Base-by-base conservation (phyloP, 2,797 vertebrate genomes). In the Ibycter americanus region DNA sequence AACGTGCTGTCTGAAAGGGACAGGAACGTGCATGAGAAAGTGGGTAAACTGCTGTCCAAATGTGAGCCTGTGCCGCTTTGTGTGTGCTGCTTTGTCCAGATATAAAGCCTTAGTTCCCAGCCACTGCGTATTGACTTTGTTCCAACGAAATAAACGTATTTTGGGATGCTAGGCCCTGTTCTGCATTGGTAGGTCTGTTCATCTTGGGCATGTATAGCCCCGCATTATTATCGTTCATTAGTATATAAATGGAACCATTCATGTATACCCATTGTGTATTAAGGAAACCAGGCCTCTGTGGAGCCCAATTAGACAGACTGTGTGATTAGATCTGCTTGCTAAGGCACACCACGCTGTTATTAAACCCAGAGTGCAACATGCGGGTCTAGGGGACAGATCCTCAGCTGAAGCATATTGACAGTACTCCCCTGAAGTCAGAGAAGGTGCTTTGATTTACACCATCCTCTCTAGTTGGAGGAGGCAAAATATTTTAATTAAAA, bases 401-500 rank as follows among this genome's bases (percentile, higher is more conserved):
- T 92, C 72, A 65, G 40, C 78, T 92, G 74, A 73, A 83, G 20
- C 17, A 38, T 54, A 54, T 11, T 89, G 65, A 55, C 54, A 91
- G 9, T 51, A 20, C 15, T 78, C 42, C 46, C 54, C 81, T 36
- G 63, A 68, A 89, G n/a, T 79, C 82, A 74, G 77, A 81, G 42
- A 78, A 54, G 13, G 26, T 93, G 54, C 62, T 92, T 78, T 95
- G 81, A 65, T 93, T 93, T 93, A 94, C 87, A 94, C 38, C 71
- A 93, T 58, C 15, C 56, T 86, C 34, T 81, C 49, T 76, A 9
- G 76, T 34, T 81, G 65, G 73, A 87, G 79, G 76, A 91, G 31
- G 84, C 47, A 88, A 90, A 78, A 83, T 73, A 86, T 81, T 76
- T 90, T 97, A 97, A 95, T 97, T 95, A 96, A 95, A 96, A 96